Conservation (phyloP, 2,113 vertebrate species). For the Indicator maculatus region DNA sequence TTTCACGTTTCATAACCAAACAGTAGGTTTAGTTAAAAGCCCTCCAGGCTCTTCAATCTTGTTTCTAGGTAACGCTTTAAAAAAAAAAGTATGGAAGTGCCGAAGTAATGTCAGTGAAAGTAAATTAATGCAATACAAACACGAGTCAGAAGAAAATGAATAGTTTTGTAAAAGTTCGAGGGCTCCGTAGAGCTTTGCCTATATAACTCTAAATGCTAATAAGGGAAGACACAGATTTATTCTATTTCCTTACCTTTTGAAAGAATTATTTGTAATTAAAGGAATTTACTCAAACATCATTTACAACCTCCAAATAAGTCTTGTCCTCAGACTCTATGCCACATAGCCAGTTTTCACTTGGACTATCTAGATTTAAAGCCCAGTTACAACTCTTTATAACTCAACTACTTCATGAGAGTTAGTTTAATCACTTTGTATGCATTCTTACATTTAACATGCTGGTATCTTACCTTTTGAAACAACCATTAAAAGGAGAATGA, state of each 20-base stretch:
- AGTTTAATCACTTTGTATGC: neutral
- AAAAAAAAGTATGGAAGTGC: neutral
- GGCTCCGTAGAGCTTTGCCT: neutral
- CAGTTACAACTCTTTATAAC: neutral
- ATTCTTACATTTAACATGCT: neutral
- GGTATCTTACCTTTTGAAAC: neutral
- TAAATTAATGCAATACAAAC: neutral
- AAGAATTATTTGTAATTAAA: neutral
- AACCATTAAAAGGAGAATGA: neutral
- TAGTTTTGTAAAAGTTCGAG: neutral
- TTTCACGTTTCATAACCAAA: neutral
- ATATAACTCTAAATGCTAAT: neutral
- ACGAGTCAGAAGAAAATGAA: neutral
- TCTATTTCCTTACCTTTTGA: neutral
- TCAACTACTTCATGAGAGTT: neutral
- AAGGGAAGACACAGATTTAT: neutral
- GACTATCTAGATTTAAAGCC: neutral
- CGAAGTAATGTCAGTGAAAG: neutral
- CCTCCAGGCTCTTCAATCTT: neutral
- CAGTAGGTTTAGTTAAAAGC: neutral
- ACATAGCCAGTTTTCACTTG: neutral
- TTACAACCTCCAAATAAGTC: neutral
- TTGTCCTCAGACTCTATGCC: neutral
- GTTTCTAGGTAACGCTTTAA: neutral
- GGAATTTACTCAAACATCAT: neutral